Evolutionary conservation across 2,888 invertebrate genomes (phyloP).

Genomic region (Mythimna lalbum): DNA sequence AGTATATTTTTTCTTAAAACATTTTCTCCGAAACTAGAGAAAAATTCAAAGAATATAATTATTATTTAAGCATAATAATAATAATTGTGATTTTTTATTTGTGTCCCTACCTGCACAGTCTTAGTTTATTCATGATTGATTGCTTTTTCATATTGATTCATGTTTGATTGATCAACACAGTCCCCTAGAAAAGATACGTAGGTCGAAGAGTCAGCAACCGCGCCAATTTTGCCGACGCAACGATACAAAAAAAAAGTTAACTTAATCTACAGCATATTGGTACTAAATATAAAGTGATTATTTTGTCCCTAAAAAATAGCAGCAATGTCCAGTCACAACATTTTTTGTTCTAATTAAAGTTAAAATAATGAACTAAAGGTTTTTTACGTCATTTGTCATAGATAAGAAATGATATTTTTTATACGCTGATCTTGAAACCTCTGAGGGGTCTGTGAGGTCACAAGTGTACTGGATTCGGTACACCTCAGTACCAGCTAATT

Average conservation of each 20-base stretch:
- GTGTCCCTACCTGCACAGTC: conserved; percentile 31
- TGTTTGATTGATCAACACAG: conserved; percentile 34
- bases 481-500: too few relatives aligned
- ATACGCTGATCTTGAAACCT: background rate
- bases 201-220: conserved; percentile 15
- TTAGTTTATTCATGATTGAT: background rate
- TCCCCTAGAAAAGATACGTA: conserved; percentile 1
- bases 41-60: conserved; percentile 34
- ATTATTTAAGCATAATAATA: conserved; percentile 14
- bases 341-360: conserved; percentile 53
- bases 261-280: conserved; percentile 40
- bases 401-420: background rate
- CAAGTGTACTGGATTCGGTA: too few relatives aligned
- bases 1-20: conserved; percentile 16
- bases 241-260: conserved; percentile 36
- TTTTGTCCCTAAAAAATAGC: conserved; percentile 39
- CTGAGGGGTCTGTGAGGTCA: too few relatives aligned
- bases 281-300: conserved; percentile 42
- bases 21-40: conserved; percentile 45
- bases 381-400: conserved; percentile 47
- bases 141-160: conserved; percentile 17
- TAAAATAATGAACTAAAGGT: conserved; percentile 42
- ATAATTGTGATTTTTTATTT: background rate
- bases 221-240: conserved; percentile 31
- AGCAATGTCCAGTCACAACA: conserved; percentile 49